These are phyloP conservation scores for Parotocinclus haroldoi DNA, from an alignment of 2,797 vertebrate species.

Conservation along the genomic window DNA sequence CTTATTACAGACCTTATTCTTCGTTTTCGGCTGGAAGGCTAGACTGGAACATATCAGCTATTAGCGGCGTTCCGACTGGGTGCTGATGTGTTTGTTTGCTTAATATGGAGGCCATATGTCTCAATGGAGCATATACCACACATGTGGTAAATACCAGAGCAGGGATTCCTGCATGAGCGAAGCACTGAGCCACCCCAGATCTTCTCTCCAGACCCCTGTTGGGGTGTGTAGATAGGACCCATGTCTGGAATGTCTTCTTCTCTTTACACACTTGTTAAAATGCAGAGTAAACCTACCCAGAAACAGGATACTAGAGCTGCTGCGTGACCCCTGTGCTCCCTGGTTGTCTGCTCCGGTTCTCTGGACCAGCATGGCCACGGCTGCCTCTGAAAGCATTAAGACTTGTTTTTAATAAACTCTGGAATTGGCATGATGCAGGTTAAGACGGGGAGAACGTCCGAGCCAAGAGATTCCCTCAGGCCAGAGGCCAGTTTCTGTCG, in stretches of 20 bases:
- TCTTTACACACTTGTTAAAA: conserved; percentile 77
- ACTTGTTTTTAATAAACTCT: conserved; percentile 78
- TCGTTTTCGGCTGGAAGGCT: conserved; percentile 21
- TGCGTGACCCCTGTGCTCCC: conserved; percentile 55
- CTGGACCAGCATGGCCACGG: conserved; percentile 60
- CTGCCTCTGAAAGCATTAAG: conserved; percentile 64
- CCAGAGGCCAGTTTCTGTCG: conserved; percentile 66
- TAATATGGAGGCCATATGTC: conserved; percentile 26
- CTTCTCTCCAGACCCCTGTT: conserved; percentile 50
- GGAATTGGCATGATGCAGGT: conserved; percentile 72
- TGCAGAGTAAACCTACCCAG: conserved; percentile 74
- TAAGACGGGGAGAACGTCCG: conserved; percentile 59
- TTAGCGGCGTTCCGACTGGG: conserved; percentile 12
- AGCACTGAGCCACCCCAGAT: conserved; percentile 60
- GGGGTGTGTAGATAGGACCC: conserved; percentile 66
- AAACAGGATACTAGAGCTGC: conserved; percentile 78
- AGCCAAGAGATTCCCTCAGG: conserved; percentile 58
- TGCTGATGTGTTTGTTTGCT: conserved; percentile 28
- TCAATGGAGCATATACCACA: conserved; percentile 19
- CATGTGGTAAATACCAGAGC: conserved; percentile 45
- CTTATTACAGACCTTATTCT: conserved; percentile 19
- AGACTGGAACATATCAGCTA: conserved; percentile 38
- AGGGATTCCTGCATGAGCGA: conserved; percentile 61
- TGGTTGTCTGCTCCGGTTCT: conserved; percentile 37
- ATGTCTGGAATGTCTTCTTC: conserved; percentile 72